A percentile compares a stretch with the other conserved stretches of the same genome.
phyloP scores from a whole-genome alignment of 2,888 invertebrate species.

The Polydrusus pterygomalis region DNA sequence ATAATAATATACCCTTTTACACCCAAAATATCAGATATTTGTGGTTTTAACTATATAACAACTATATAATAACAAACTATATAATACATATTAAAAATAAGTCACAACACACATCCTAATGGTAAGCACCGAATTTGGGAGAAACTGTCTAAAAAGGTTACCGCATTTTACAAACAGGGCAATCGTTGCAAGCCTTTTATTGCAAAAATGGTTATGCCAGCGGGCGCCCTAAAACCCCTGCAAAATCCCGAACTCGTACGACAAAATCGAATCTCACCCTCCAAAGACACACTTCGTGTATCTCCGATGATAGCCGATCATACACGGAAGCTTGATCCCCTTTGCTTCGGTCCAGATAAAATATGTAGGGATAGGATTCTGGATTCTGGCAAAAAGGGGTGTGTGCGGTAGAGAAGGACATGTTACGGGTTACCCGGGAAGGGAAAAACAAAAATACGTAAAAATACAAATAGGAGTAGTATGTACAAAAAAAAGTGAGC shows the following conservation, averaged over 20 bases:
- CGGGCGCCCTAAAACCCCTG: constrained; percentile 25
- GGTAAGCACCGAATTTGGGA: background rate
- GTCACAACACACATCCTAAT: too few relatives aligned
- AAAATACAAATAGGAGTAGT: background rate
- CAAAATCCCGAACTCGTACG: constrained; percentile 34
- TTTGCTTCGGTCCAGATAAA: constrained; percentile 53
- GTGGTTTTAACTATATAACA: too few relatives aligned
- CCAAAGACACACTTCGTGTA: constrained; percentile 13
- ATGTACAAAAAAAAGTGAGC: background rate
- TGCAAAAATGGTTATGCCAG: background rate
- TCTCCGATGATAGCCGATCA: constrained; percentile 23
- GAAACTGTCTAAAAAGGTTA: too few relatives aligned
- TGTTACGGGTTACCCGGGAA: background rate
- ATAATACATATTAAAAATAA: too few relatives aligned
- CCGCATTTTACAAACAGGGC: too few relatives aligned
- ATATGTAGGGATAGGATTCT: constrained; percentile 52
- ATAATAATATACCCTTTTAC: too few relatives aligned
- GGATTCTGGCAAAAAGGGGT: constrained; percentile 54
- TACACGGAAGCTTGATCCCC: constrained; percentile 28
- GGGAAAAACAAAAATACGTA: constrained; percentile 8
- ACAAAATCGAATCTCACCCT: constrained; percentile 17
- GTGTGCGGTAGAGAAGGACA: constrained; percentile 31
- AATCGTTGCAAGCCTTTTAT: constrained; percentile 13
- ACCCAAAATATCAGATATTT: too few relatives aligned
- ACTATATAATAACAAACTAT: too few relatives aligned